Base-by-base conservation (phyloP, 2,113 vertebrate species). In the Sphaerodactylus townsendi region DNA sequence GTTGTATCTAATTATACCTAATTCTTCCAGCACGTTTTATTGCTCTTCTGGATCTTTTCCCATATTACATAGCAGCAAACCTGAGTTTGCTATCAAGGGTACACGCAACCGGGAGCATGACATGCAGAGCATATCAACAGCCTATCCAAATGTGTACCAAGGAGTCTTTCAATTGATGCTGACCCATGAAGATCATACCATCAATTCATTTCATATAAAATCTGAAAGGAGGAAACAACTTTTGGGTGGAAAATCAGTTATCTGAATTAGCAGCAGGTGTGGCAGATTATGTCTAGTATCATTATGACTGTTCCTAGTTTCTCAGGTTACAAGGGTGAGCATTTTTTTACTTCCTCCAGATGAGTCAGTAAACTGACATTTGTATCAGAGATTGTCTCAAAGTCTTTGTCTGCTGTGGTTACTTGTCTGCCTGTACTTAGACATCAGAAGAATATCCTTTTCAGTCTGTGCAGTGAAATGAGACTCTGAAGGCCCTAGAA, bases 221-320 rank as follows among this genome's bases (percentile, higher is more conserved):
- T 6, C 65, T 68, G 33, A 68, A n/a, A 35, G 28, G 14, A 68
- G 14, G 33, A 68, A 68, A n/a, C 65, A 68, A 66, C 4, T 59
- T 66, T 14, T 33, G 33, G 13, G 15, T 69, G 66, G 66, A 37
- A 33, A 69, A 37, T 82, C 71, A 65, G 44, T 79, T 82, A 88
- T 92, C 89, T 88, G 90, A 93, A 92, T 89, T 86, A 91, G 90
- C 2, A 88, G 35, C 92, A 94, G 88, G 93, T 91, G 88, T 89
- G 85, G 89, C 80, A 88, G 92, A 89, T 96, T 91, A 95, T 89
- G 41, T 69, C 88, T 1, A 1, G 7, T 65, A 48, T 90, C 81
- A 8, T 75, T 86, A n/a, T 6, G 46, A 88, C 89, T 94, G 85
- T 91, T 92, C 92, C 88, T 81, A 79, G 74, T 44, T 79, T 79